These are phyloP conservation scores for Drosophila nannoptera DNA, from an alignment of 1,140 invertebrate genomes.

Conservation along the genomic window DNA sequence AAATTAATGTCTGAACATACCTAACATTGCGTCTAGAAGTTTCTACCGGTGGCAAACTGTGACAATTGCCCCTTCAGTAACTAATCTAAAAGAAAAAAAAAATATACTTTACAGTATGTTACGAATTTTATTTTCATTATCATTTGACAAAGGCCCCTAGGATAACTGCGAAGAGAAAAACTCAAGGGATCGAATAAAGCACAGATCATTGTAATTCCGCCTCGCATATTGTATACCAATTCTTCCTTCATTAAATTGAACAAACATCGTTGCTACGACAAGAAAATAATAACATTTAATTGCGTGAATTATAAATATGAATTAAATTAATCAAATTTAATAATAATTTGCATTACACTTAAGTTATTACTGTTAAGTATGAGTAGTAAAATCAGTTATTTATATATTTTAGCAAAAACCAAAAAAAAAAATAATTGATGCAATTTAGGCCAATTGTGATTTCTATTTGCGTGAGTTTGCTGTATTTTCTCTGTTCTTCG, in stretches of 20 bases:
- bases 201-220: neutral
- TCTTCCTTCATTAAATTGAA: neutral
- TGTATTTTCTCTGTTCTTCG: neutral
- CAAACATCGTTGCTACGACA: constrained; percentile 65
- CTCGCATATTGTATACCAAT: neutral
- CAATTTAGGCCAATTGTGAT: constrained; percentile 27
- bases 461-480: neutral
- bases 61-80: neutral
- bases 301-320: constrained; percentile 76
- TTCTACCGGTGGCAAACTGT: neutral
- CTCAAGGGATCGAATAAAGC: neutral
- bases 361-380: constrained; percentile 70
- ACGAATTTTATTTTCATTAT: neutral
- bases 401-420: constrained; percentile 62
- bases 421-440: constrained; percentile 41
- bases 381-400: constrained; percentile 75
- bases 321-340: constrained; percentile 77
- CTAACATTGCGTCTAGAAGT: neutral
- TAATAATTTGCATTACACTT: constrained; percentile 76
- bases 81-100: neutral
- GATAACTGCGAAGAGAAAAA: neutral
- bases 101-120: neutral
- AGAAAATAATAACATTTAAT: constrained; percentile 73
- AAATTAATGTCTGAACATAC: neutral
- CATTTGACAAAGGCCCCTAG: neutral